phyloP scores from a whole-genome alignment of 2,888 invertebrate genomes.

The Rhyacophila evoluta region DNA sequence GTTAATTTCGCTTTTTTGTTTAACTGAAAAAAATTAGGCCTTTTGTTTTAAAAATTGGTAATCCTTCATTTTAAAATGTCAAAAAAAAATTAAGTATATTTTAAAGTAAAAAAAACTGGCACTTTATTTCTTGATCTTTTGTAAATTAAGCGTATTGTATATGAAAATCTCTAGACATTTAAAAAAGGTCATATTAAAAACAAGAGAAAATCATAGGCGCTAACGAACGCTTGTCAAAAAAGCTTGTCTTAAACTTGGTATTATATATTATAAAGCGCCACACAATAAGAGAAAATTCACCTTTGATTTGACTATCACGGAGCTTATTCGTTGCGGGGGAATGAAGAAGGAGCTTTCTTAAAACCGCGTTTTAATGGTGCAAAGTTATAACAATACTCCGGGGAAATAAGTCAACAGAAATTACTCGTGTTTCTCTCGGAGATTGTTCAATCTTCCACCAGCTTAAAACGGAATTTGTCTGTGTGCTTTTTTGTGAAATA shows the following conservation, averaged over 20 bases:
- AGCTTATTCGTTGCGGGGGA: not conserved
- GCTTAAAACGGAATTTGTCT: conserved; percentile 1
- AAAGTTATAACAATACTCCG: conserved; percentile 41
- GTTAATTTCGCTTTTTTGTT: too few species aligned
- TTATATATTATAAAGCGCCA: conserved; percentile 19
- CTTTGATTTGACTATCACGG: conserved; percentile 16
- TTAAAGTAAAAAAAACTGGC: not conserved
- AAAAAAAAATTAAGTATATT: not conserved
- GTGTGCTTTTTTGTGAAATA: not conserved
- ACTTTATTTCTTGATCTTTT: conserved; percentile 27
- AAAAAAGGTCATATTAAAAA: conserved; percentile 22
- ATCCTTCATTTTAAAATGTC: not conserved
- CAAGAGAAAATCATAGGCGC: not conserved
- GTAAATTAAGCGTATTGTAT: conserved; percentile 48
- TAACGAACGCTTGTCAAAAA: conserved; percentile 14
- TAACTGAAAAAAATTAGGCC: not conserved
- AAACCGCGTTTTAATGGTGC: conserved; percentile 45
- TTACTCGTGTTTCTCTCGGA: conserved; percentile 39
- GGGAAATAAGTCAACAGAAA: conserved; percentile 47
- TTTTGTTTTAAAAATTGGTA: not conserved
- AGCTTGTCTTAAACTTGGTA: not conserved
- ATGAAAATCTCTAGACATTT: not conserved
- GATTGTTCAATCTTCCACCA: conserved; percentile 23
- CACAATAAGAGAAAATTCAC: conserved; percentile 27
- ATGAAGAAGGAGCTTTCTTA: conserved; percentile 35